Evolutionary conservation across 2,888 invertebrate genomes (phyloP), one percentile per base, ranked within the genome.

Genomic region (Thera obeliscata): DNA sequence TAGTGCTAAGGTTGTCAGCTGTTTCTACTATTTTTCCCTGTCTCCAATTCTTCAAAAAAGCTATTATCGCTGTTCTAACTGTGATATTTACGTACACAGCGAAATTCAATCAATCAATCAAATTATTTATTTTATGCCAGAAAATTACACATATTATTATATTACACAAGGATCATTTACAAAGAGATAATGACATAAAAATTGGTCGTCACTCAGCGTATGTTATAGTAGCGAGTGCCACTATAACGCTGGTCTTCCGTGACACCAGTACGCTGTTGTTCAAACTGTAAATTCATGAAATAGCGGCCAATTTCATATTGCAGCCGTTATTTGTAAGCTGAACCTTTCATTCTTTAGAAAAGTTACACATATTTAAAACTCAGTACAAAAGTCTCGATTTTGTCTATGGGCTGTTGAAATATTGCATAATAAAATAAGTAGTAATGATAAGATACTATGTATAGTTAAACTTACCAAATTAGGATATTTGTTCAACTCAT

Each of bases 311-410:
- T 9, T 33, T 6, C 9, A 52, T 33, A 52, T 33, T 9, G 33
- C 33, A 8, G 8, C 33, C 33, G 52, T 33, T 52, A 52, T 8
- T 33, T 3, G 1, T 2, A 7, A 57, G 48, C 22, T 38, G 41
- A 54, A 59, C 55, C 41, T 59, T n/a, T n/a, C n/a, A n/a, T 64
- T 22, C 64, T 59, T 62, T 43, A 57, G 8, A 63, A 43, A 63
- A 63, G 57, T 58, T 58, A n/a, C 43, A 64, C 38, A 50, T 41
- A 49, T 56, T 64, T 50, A 46, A 58, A 52, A 64, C 64, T 64
- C 54, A 36, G 46, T 64, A 64, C 46, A 36, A 36, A 58, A 64
- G 57, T 43, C n/a, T 22, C 33, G 4, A 41, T 33, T 50, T 57
- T 41, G 33, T 50, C 49, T 12, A 36, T 22, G 54, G 35, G 11